phyloP scores from a whole-genome alignment of 2,113 vertebrate species.

The Poeciliopsis occidentalis region DNA sequence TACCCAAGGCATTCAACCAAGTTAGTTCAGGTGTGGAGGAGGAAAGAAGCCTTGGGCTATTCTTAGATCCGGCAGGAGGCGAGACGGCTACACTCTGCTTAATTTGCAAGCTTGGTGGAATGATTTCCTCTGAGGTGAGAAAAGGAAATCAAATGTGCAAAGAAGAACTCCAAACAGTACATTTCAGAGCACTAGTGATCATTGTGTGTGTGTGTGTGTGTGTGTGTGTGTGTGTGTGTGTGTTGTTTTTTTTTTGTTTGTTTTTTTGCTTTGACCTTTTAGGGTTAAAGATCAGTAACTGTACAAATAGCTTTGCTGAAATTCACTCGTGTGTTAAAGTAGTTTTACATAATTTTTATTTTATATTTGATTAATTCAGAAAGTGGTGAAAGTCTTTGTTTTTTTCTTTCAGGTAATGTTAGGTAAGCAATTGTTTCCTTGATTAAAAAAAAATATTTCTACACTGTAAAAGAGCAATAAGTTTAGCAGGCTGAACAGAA shows the following conservation, averaged over 20 bases:
- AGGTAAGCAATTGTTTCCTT: not conserved
- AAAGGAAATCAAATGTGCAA: constrained; percentile 54
- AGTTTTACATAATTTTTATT: not conserved
- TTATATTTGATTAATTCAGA: not conserved
- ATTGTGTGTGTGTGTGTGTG: constrained; percentile 11
- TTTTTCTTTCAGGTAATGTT: not conserved
- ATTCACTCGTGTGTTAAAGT: not conserved
- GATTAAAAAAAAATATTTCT: no score
- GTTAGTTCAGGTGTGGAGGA: constrained; percentile 53
- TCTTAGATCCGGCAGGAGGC: constrained; percentile 40
- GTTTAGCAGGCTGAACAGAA: no score
- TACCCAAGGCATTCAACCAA: constrained; percentile 21
- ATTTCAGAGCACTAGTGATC: constrained; percentile 39
- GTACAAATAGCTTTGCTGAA: not conserved
- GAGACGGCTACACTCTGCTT: constrained; percentile 42
- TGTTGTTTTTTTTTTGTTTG: constrained; percentile 7
- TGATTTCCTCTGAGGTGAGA: constrained; percentile 32
- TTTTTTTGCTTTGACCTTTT: constrained; percentile 25
- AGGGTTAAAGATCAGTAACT: not conserved
- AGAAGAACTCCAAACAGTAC: constrained; percentile 42
- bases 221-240: constrained; percentile 11
- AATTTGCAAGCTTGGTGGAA: constrained; percentile 66
- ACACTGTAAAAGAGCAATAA: no score
- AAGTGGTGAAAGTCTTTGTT: not conserved
- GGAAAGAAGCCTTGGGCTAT: constrained; percentile 29